A percentile compares a stretch with the other conserved stretches of the same genome.
phyloP scores from a whole-genome alignment of 2,888 invertebrate species.

The Rosalia funebris region DNA sequence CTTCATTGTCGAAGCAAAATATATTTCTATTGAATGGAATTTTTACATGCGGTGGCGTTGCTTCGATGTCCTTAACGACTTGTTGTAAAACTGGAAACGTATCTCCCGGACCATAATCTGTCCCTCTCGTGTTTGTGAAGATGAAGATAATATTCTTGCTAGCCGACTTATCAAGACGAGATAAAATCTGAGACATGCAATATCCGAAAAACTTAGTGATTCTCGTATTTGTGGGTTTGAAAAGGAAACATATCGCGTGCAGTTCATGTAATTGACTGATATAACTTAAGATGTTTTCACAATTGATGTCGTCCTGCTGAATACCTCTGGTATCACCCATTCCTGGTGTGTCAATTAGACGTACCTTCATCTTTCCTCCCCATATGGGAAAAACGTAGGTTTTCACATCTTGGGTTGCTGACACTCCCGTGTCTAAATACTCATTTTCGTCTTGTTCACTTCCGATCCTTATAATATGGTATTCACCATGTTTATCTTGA shows the following conservation, averaged over 20 bases:
- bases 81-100: slow-evolving; percentile 49
- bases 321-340: slow-evolving; percentile 53
- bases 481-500: slow-evolving; percentile 46
- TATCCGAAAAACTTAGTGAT: slow-evolving; percentile 55
- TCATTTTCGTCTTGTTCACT: slow-evolving; percentile 48
- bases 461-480: slow-evolving; percentile 44
- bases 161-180: slow-evolving; percentile 57
- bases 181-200: slow-evolving; percentile 56
- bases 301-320: slow-evolving; percentile 47
- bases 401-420: slow-evolving; percentile 48
- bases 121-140: slow-evolving; percentile 54
- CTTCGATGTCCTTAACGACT: slow-evolving; percentile 47
- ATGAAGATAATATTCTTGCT: slow-evolving; percentile 57
- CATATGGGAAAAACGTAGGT: slow-evolving; percentile 48
- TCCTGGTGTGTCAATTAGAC: slow-evolving; percentile 59
- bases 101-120: slow-evolving; percentile 54
- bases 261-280: slow-evolving; percentile 52
- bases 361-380: slow-evolving; percentile 43
- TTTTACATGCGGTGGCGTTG: slow-evolving; percentile 46
- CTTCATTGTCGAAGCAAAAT: slow-evolving; percentile 60
- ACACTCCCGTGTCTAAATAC: slow-evolving; percentile 36
- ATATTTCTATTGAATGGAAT: slow-evolving; percentile 49
- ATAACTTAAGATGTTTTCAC: slow-evolving; percentile 53
- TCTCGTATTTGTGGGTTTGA: slow-evolving; percentile 54
- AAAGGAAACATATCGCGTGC: slow-evolving; percentile 56